Evolutionary conservation across 2,888 invertebrate species (phyloP).

Genomic region (Atrina japonica): DNA sequence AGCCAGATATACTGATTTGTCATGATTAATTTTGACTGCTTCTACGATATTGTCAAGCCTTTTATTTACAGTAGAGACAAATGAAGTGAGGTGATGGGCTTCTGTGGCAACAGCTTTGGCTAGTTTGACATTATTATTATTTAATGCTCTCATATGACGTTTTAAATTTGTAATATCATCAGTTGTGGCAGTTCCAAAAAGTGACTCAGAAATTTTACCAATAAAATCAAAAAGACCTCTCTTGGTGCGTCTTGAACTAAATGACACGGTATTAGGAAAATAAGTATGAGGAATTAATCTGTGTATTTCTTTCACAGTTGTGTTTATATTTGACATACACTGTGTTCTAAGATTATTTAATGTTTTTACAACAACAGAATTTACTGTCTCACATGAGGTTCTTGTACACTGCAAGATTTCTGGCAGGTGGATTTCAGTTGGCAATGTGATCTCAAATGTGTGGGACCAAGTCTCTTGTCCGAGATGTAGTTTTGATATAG

Average conservation of each 20-base stretch:
- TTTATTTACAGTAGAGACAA: constrained; percentile 17
- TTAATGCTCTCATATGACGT: constrained; percentile 32
- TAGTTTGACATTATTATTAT: constrained; percentile 12
- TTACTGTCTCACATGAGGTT: constrained; percentile 4
- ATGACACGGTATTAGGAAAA: neutral
- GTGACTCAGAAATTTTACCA: constrained; percentile 38
- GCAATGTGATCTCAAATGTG: constrained; percentile 41
- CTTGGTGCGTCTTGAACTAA: constrained; percentile 1
- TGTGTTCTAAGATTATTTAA: constrained; percentile 7
- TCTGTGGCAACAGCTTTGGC: constrained; percentile 27
- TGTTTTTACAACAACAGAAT: constrained; percentile 7
- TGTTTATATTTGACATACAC: constrained; percentile 5
- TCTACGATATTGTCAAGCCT: constrained; percentile 17
- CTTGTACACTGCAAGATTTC: too few species aligned
- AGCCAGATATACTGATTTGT: neutral
- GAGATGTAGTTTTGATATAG: constrained; percentile 13
- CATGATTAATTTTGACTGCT: constrained; percentile 24
- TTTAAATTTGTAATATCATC: constrained; percentile 43
- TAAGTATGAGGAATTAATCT: neutral
- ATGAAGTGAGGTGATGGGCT: constrained; percentile 22
- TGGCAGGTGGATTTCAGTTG: constrained; percentile 8
- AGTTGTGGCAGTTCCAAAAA: constrained; percentile 49
- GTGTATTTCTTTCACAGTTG: constrained; percentile 13
- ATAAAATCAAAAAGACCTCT: constrained; percentile 43
- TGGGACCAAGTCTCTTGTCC: constrained; percentile 42